Evolutionary conservation across 2,113 vertebrate species (phyloP), one percentile per base, ranked within the genome.

Genomic region (Gambusia affinis): DNA sequence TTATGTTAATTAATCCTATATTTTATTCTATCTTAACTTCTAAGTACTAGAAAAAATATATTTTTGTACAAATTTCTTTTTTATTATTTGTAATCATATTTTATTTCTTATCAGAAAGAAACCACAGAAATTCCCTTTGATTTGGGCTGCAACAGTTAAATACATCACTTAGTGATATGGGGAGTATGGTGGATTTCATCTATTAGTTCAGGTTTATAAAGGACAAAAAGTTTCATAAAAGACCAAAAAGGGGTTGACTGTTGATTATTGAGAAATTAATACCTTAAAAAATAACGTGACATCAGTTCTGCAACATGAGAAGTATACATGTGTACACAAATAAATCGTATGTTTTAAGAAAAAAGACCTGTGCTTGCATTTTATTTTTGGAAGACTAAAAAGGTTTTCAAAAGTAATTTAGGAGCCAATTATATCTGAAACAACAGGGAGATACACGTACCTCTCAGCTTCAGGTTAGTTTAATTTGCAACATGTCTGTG

Each of bases 401-500:
- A 24, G 47, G 22, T 22, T 54, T 54, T 54, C 5, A 54, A 24
- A 7, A 54, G 22, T 19, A 51, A 54, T 54, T 54, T 4, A 22
- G 47, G 35, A 37, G 35, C 10, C 22, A 54, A 54, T 42, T 19
- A 54, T 7, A 24, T 54, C 19, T 22, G 17, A 54, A 19, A 19
- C 17, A 54, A 54, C 19, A 54, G 47, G 17, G 47, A 19, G 60
- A 35, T 54, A 29, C 68, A 51, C 67, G 44, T 82, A 67, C 29
- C 35, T 85, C 80, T 57, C 54, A 42, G 28, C 61, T 60, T 6
- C 69, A 44, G 74, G 83, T 68, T 64, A 24, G 39, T 57, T 39
- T 60, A 62, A 62, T 78, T 37, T n/a, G 12, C 28, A 64, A 47
- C 63, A 78, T 84, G 42, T 66, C 51, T 81, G 31, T 37, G 60